Conservation (phyloP, 2,888 invertebrate genomes). For the Calliphora vomitoria region DNA sequence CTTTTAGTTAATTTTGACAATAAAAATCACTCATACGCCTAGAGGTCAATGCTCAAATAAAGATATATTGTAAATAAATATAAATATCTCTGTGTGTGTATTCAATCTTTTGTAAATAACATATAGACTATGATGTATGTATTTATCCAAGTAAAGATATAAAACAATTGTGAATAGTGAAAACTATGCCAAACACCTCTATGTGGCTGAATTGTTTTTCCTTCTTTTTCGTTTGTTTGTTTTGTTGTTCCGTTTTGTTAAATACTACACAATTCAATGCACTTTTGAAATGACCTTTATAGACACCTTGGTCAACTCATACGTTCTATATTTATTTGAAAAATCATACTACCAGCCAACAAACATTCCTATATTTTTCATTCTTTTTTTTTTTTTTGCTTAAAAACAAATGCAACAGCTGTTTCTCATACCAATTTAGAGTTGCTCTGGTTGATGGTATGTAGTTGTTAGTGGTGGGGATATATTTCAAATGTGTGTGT, state of each 20-base stretch:
- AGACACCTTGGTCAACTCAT: slow-evolving; percentile 49
- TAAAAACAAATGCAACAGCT: slow-evolving; percentile 68
- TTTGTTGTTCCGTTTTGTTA: slow-evolving; percentile 1
- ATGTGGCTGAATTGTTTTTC: slow-evolving; percentile 10
- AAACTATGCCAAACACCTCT: slow-evolving; percentile 59
- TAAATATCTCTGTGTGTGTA: background rate
- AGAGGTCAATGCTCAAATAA: no score
- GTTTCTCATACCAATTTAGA: slow-evolving; percentile 34
- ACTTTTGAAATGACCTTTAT: slow-evolving; percentile 71
- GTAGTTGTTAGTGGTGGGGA: background rate
- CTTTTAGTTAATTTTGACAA: no score
- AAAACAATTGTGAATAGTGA: slow-evolving; percentile 29
- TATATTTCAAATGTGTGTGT: slow-evolving; percentile 29
- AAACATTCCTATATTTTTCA: background rate
- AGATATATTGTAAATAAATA: no score
- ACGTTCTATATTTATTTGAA: slow-evolving; percentile 10
- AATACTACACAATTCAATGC: slow-evolving; percentile 62
- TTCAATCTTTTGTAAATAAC: background rate
- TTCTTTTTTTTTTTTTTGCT: background rate
- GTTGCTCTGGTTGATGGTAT: no score
- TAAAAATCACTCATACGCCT: no score
- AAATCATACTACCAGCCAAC: slow-evolving; percentile 26
- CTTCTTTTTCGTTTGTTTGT: background rate
- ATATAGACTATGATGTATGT: background rate
- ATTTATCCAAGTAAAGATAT: background rate